phyloP scores from a whole-genome alignment of 2,888 invertebrate species.

The Mantis religiosa region DNA sequence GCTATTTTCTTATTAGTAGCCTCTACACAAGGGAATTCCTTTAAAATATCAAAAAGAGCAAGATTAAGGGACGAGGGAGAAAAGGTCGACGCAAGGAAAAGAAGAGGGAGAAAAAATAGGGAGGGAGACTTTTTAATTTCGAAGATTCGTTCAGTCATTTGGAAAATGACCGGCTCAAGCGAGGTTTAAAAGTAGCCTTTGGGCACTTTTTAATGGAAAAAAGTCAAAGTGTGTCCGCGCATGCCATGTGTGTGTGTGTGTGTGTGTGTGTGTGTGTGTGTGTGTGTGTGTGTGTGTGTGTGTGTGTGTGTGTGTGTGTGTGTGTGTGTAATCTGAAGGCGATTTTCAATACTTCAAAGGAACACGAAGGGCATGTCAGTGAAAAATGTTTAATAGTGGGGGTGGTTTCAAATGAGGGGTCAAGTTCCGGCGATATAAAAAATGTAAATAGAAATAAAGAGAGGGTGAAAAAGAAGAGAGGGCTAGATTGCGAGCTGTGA shows the following conservation, averaged over 20 bases:
- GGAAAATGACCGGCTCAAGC: slow-evolving; percentile 27
- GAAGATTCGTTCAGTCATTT: slow-evolving; percentile 31
- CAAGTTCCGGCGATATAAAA: background rate
- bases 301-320: background rate
- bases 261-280: background rate
- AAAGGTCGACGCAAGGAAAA: background rate
- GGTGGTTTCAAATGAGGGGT: background rate
- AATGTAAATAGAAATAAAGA: background rate
- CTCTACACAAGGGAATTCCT: slow-evolving; percentile 24
- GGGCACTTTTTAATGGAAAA: slow-evolving; percentile 25
- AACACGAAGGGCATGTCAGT: background rate
- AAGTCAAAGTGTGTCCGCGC: slow-evolving; percentile 11
- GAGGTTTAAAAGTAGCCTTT: slow-evolving; percentile 21
- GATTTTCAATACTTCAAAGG: slow-evolving; percentile 11
- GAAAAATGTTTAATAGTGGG: slow-evolving; percentile 6
- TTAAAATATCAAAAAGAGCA: slow-evolving; percentile 23
- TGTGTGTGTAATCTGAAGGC: background rate
- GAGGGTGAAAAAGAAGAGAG: background rate
- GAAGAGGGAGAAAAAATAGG: slow-evolving; percentile 11
- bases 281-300: background rate
- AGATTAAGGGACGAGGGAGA: slow-evolving; percentile 4
- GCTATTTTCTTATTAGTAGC: slow-evolving; percentile 25
- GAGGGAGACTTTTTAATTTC: slow-evolving; percentile 27
- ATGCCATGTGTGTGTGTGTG: background rate
- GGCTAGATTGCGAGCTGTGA: background rate